Percentiles rank a stretch among this genome's conserved stretches.
Conservation (phyloP, 1,140 invertebrate genomes). For the Antheraea mylitta region DNA sequence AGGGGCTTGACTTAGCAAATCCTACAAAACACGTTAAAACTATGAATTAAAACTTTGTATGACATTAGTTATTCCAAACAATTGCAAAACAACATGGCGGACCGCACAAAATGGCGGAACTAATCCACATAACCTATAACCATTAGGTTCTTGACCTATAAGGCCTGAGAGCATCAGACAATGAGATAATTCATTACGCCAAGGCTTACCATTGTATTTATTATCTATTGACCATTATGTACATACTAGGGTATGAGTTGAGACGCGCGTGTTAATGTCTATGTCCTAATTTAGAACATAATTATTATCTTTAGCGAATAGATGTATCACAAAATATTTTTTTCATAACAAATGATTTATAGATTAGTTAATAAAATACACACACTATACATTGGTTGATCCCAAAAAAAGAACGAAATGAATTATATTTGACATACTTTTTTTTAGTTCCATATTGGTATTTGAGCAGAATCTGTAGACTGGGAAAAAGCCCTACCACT, state of each 20-base stretch:
- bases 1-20: no score
- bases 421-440: no score
- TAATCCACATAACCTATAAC: constrained; percentile 22
- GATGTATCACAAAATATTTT: no score
- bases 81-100: constrained; percentile 12
- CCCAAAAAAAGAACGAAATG: no score
- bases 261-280: constrained; percentile 17
- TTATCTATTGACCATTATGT: constrained; percentile 26
- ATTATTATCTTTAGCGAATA: no score
- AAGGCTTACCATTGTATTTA: constrained; percentile 48
- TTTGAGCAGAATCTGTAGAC: no score
- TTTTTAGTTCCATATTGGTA: no score
- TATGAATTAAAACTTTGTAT: neutral
- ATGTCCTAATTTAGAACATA: neutral
- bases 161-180: constrained; percentile 52
- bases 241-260: constrained; percentile 18
- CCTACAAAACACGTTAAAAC: neutral
- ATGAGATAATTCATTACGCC: constrained; percentile 59
- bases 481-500: no score
- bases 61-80: neutral
- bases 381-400: no score
- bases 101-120: constrained; percentile 39
- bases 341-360: no score
- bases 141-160: constrained; percentile 41
- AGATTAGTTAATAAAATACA: no score